Base-by-base conservation (phyloP, 1,140 invertebrate species). In the Papilio dardanus region DNA sequence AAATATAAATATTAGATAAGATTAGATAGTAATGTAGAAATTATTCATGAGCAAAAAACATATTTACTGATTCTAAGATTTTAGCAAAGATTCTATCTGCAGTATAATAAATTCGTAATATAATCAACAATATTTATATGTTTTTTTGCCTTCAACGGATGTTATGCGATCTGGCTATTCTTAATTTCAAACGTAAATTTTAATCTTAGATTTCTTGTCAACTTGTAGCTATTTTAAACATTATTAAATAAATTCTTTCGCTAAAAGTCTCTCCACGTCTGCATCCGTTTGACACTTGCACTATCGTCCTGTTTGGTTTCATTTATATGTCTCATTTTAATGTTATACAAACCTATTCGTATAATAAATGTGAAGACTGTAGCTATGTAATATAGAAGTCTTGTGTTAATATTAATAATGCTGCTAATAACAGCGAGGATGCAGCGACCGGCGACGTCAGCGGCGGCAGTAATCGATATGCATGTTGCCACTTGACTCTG, bases 401-500 rank as follows among this genome's bases (percentile, higher is more conserved):
- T 87, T 2, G 88, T 89, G 37, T 93, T 93, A 4, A 95, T 82
- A 42, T 88, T 80, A 7, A 93, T 81, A n/a, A 93, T 80, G 54
- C 91, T 88, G 66, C 94, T 94, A 28, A 94, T 82, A 4, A 94
- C 16, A 0, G 94, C 94, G 4, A 95, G 81, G 24, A 88, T 85
- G 67, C 93, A 93, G n/a, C 95, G 88, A 0, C 94, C 94, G 0
- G 86, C 77, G 8, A 95, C 88, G 79, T 95, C 94, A 0, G 94
- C 94, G 0, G 92, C 94, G 0, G 94, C 94, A 19, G 94, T 92
- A 35, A 95, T 92, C 2, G 94, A 94, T 62, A 95, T 94, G 66
- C 94, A 94, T 8, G 83, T 91, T 12, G 94, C 94, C 0, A 94
- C 93, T 77, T 93, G 86, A 21, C 80, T 80, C 94, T 95, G 83